Base-by-base conservation (phyloP, 2,797 vertebrate species). In the Nyctibius grandis region DNA sequence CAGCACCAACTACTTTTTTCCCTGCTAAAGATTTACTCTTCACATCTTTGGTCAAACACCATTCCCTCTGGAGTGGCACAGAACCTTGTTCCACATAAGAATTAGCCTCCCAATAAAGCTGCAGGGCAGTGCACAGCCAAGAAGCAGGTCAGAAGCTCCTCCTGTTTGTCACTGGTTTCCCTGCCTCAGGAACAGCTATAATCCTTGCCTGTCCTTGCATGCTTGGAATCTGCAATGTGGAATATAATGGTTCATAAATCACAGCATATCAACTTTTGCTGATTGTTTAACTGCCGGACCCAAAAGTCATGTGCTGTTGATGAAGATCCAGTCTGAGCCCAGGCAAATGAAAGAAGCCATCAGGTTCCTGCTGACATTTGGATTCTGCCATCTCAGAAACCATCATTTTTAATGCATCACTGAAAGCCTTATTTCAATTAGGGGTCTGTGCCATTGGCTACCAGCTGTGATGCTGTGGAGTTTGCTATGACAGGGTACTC, bases 401-500 rank as follows among this genome's bases (percentile, higher is more conserved):
- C 0, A 0, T 93, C 67, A 40, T 68, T 89, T 93, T 91, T 57
- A 85, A 87, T 36, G 92, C 72, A 70, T 89, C 81, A 85, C 78
- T 85, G 81, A 88, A 91, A 96, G 56, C 60, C 61, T 91, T 83
- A 83, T 93, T 94, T 91, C 91, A 91, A 8, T 85, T 23, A 88
- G 33, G 64, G 64, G 72, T 87, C 95, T 92, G 81, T 85, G 92
- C 87, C 93, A 80, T 36, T 94, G 89, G 81, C 91, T 83, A 72
- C 93, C 86, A 92, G 93, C 95, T 97, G 91, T 57, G 87, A 92
- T 95, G 87, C 65, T 90, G 53, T 56, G 75, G 84, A 92, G 81
- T 85, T 88, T 80, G 85, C 95, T 91, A 87, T 91, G 89, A 94
- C 89, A 91, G 68, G 91, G 92, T 83, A 85, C 92, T 97, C 89